These are phyloP conservation scores for Nanorana parkeri DNA, from an alignment of 2,113 vertebrate genomes.

Conservation along the genomic window DNA sequence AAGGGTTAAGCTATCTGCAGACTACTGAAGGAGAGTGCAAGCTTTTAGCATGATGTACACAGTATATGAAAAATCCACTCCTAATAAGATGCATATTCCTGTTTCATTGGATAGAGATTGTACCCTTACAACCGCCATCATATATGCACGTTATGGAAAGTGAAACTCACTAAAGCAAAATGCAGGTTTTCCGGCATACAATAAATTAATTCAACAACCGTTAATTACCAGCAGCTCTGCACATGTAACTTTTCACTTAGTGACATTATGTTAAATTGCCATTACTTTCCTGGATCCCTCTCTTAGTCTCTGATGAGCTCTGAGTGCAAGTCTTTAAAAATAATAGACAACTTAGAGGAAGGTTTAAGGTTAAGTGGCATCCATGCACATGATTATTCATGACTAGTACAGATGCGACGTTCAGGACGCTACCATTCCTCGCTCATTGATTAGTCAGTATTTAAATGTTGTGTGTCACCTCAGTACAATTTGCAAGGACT, in stretches of 20 bases:
- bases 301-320: neutral
- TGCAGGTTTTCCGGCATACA: neutral
- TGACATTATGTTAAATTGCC: slow-evolving; percentile 30
- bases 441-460: neutral
- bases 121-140: neutral
- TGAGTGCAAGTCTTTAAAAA: slow-evolving; percentile 24
- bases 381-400: slow-evolving; percentile 35
- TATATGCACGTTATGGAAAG: neutral
- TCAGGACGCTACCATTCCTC: neutral
- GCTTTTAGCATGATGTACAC: neutral
- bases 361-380: slow-evolving; percentile 41
- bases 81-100: neutral
- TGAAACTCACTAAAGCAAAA: slow-evolving; percentile 4
- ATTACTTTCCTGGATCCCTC: slow-evolving; percentile 4
- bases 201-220: slow-evolving; percentile 26
- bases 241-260: slow-evolving; percentile 44
- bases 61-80: neutral
- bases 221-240: slow-evolving; percentile 4
- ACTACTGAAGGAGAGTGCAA: too few relatives aligned
- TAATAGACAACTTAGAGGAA: slow-evolving; percentile 9
- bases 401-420: neutral
- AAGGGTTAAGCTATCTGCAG: too few relatives aligned
- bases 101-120: neutral
- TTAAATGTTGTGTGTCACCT: neutral
- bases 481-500: neutral